Evolutionary conservation across 2,888 invertebrate species (phyloP).

Genomic region (Selenia dentaria): DNA sequence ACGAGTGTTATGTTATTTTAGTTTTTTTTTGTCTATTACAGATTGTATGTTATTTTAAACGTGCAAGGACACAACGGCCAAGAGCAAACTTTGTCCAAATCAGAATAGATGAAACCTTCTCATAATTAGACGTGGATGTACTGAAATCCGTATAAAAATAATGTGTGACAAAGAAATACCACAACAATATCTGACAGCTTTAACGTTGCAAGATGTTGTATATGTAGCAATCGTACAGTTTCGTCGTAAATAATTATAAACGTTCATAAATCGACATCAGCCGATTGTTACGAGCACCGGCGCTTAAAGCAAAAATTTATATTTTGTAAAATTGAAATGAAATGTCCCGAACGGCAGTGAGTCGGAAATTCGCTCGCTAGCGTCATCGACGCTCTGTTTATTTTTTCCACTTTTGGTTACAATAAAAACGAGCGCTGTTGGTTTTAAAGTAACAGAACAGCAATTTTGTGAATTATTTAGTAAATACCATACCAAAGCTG

Average conservation of each 20-base stretch:
- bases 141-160: no score
- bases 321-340: constrained; percentile 67
- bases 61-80: no score
- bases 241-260: constrained; percentile 20
- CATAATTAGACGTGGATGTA: no score
- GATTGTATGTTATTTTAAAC: no score
- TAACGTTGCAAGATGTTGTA: constrained; percentile 3
- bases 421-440: constrained; percentile 54
- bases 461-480: constrained; percentile 27
- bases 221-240: constrained; percentile 6
- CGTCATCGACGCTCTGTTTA: constrained; percentile 58
- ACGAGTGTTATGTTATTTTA: no score
- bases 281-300: constrained; percentile 44
- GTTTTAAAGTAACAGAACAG: constrained; percentile 46
- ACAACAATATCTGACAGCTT: neutral
- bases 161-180: no score
- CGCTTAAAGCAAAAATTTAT: constrained; percentile 55
- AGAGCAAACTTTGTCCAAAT: no score
- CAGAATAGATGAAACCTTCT: no score
- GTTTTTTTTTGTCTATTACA: no score
- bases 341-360: constrained; percentile 62
- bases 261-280: constrained; percentile 43
- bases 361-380: constrained; percentile 66
- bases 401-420: constrained; percentile 58
- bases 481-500: neutral